Base-by-base conservation (phyloP, 2,797 vertebrate species). In the Pogoniulus pusillus region DNA sequence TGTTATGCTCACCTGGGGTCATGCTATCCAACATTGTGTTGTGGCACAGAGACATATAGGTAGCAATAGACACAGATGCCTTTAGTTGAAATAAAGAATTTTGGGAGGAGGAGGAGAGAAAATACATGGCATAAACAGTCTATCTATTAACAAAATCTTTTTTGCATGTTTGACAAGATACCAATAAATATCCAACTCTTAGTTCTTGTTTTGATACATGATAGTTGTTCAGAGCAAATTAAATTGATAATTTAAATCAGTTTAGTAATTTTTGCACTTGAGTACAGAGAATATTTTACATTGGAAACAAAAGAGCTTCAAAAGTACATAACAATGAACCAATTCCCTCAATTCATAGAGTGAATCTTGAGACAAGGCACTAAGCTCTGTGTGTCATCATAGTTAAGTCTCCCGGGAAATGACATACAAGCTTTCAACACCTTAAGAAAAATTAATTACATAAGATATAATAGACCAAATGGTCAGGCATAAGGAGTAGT, bases 371-470 rank as follows among this genome's bases (percentile, higher is more conserved):
- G 82, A 90, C 47, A 90, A 83, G 77, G 45, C 68, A 89, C 85
- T 79, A 79, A 51, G 24, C 58, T 80, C 86, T 82, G 9, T 71
- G 15, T 94, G 70, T 90, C 55, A 86, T 76, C 74, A 63, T 35
- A 90, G 72, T 63, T 80, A 87, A 92, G 73, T 86, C 81, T 94
- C 64, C 45, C 88, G 62, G 60, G 90, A 75, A 85, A 92, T 69
- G 32, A 89, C 57, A 90, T 74, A 87, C 90, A 64, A 87, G 83
- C 74, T 93, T 96, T 95, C 90, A 95, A 96, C 86, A 94, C 89
- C 81, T 96, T 95, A 77, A 93, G 93, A 94, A 94, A 97, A 93
- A 90, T 83, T 49, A 93, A 63, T 92, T 95, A 79, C 73, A 85
- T 71, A 90, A 76, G 69, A 91, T 69, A 30, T 87, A 93, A 57